Evolutionary conservation across 2,113 vertebrate genomes (phyloP), one percentile per base, ranked within the genome.

Genomic region (Meleagris gallopavo): DNA sequence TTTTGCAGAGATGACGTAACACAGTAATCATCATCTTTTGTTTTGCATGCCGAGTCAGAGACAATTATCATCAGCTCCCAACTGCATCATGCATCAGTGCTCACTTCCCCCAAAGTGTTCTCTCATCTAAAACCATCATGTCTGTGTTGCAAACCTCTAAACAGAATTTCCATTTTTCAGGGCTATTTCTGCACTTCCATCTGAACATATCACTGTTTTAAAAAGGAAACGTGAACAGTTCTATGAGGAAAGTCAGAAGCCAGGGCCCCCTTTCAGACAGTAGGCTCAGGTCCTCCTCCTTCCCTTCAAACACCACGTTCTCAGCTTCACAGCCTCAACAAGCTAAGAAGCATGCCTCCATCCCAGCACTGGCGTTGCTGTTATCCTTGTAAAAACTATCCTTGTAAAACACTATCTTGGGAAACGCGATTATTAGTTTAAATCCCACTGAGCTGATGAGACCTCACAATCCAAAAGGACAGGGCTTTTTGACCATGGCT

Each of bases 401-500:
- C n/a, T n/a, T n/a, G 8, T 48, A 74, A 34, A 54, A 40, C 9
- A 29, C 18, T 71, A n/a, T 74, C 72, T 62, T 58, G 36, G 61
- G 36, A 86, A 91, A 93, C 18, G 9, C 61, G 91, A 71, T 54
- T 73, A 86, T 34, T 86, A 87, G 22, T 71, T 76, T 82, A 86
- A 88, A 91, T 34, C 36, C 5, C 40, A 61, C 0, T 72, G 25
- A 83, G 30, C 30, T 52, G 25, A n/a, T 5, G 9, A 82, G 34
- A 64, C 43, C 43, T 13, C 54, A 52, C 83, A 85, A 8, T 36
- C 25, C 20, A 76, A 57, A 34, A 79, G 38, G 16, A 85, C 71
- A 0, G 62, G 11, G 75, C 45, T 48, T 67, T 29, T 55, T 86
- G 43, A 82, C 64, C 76, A 43, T 1, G 14, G 65, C 70, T 84